Evolutionary conservation across 2,888 invertebrate genomes (phyloP).

Genomic region (Ernsta delagoae): DNA sequence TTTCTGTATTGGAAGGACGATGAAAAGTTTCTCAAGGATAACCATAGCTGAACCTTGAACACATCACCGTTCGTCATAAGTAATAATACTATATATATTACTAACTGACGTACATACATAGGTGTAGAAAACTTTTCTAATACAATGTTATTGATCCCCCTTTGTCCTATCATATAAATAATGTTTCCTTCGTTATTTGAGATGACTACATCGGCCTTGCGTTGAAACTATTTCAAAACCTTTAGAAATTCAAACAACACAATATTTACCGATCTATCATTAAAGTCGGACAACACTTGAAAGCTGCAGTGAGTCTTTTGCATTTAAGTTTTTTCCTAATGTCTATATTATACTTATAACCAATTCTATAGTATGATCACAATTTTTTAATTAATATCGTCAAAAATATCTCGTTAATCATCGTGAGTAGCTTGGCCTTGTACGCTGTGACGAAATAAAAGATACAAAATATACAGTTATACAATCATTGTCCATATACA

Average conservation of each 20-base stretch:
- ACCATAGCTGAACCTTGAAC: too few relatives aligned
- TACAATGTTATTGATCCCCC: constrained; percentile 70
- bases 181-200: constrained; percentile 29
- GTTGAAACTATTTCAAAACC: constrained; percentile 73
- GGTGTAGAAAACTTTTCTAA: constrained; percentile 23
- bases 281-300: constrained; percentile 43
- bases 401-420: constrained; percentile 55
- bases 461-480: constrained; percentile 57
- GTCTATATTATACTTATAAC: constrained; percentile 54
- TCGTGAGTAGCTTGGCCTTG: constrained; percentile 53
- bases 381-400: constrained; percentile 61
- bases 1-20: constrained; percentile 53
- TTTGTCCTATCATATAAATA: constrained; percentile 68
- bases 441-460: constrained; percentile 58
- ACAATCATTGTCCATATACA: constrained; percentile 58
- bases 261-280: constrained; percentile 44
- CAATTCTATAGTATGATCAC: constrained; percentile 64
- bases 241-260: constrained; percentile 61
- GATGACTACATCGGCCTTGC: constrained; percentile 34
- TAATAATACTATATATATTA: too few relatives aligned
- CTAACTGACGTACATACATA: background rate
- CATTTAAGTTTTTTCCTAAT: constrained; percentile 50
- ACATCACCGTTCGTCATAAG: too few relatives aligned
- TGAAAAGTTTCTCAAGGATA: background rate
- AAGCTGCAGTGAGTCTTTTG: constrained; percentile 61